Evolutionary conservation across 2,888 invertebrate species (phyloP).

Genomic region (Itoplectis maculator): DNA sequence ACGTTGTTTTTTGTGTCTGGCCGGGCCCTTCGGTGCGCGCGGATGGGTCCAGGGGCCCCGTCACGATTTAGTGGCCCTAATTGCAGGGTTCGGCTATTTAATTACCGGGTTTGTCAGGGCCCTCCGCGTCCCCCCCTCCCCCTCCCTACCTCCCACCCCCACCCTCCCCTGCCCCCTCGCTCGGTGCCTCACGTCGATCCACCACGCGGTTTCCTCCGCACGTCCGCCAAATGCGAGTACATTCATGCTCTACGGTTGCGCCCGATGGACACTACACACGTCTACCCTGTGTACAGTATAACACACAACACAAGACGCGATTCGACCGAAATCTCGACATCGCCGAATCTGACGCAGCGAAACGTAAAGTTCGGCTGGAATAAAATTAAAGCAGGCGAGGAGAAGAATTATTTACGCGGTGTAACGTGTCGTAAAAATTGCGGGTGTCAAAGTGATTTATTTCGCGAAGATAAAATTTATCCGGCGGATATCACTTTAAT

Average conservation of each 20-base stretch:
- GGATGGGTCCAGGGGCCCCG: conserved; percentile 86
- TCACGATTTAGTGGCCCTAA: conserved; percentile 94
- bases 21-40: conserved; percentile 84
- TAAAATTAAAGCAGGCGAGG: not conserved
- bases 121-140: conserved; percentile 74
- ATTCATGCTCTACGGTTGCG: conserved; percentile 55
- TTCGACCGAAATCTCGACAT: conserved; percentile 44
- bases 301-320: conserved; percentile 69
- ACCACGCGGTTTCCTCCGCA: conserved; percentile 67
- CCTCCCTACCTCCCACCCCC: conserved; percentile 71
- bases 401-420: not conserved
- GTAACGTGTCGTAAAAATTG: not conserved
- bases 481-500: not conserved
- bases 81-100: conserved; percentile 93
- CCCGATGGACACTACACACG: conserved; percentile 29
- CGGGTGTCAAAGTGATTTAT: not conserved
- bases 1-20: conserved; percentile 85
- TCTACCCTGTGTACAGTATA: conserved; percentile 21
- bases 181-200: conserved; percentile 68
- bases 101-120: conserved; percentile 88
- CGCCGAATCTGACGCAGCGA: conserved; percentile 13
- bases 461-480: not conserved
- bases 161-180: conserved; percentile 41
- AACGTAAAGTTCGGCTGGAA: not conserved
- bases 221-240: conserved; percentile 62